phyloP scores from a whole-genome alignment of 2,797 vertebrate genomes.

The Enoplosus armatus region DNA sequence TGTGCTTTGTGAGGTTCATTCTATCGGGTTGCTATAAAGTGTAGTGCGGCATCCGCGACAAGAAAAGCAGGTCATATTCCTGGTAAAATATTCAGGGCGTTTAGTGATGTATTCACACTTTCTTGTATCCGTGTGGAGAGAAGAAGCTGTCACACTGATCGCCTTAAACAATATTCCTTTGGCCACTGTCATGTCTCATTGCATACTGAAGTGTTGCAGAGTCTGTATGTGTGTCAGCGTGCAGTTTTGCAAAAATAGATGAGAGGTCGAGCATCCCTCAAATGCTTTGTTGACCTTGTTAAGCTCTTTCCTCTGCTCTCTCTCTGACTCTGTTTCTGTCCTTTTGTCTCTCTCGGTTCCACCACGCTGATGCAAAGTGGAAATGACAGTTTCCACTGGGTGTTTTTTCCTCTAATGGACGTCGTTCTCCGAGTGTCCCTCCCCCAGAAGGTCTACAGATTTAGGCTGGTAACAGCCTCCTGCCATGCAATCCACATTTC shows the following conservation, averaged over 20 bases:
- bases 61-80: slow-evolving; percentile 24
- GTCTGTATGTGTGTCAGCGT: slow-evolving; percentile 28
- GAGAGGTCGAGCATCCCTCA: slow-evolving; percentile 67
- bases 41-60: neutral
- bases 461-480: slow-evolving; percentile 44
- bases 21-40: slow-evolving; percentile 27
- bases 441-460: slow-evolving; percentile 49
- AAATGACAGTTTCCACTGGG: slow-evolving; percentile 69
- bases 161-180: slow-evolving; percentile 56
- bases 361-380: slow-evolving; percentile 58
- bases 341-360: slow-evolving; percentile 61
- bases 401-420: slow-evolving; percentile 66
- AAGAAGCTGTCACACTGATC: slow-evolving; percentile 54
- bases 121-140: slow-evolving; percentile 35
- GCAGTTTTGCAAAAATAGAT: slow-evolving; percentile 48
- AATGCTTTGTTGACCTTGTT: slow-evolving; percentile 77
- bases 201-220: slow-evolving; percentile 29
- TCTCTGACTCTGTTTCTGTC: slow-evolving; percentile 54
- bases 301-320: slow-evolving; percentile 47
- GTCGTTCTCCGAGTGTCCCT: slow-evolving; percentile 3
- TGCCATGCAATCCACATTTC: slow-evolving; percentile 20
- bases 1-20: slow-evolving; percentile 35
- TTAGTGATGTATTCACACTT: slow-evolving; percentile 33
- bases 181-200: slow-evolving; percentile 68
- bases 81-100: slow-evolving; percentile 44